These are phyloP conservation scores for Dendrolimus houi DNA, from an alignment of 2,888 invertebrate genomes.

Conservation along the genomic window DNA sequence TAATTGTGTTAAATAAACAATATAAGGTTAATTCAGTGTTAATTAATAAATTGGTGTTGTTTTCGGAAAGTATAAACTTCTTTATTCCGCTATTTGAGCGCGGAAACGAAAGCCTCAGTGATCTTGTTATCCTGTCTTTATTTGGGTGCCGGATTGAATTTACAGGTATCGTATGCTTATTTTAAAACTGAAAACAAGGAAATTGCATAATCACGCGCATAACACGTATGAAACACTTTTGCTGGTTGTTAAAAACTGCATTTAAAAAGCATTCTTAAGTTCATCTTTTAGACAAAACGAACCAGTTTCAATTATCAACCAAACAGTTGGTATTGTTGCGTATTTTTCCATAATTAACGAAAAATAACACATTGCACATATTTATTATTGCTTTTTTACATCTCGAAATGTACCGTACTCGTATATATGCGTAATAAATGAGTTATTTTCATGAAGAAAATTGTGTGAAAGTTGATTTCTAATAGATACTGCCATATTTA, in stretches of 20 bases:
- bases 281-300: no score
- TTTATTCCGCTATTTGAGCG: neutral
- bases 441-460: neutral
- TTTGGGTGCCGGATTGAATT: constrained; percentile 40
- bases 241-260: no score
- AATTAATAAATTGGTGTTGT: neutral
- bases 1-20: constrained; percentile 58
- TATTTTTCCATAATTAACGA: neutral
- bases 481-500: neutral
- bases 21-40: constrained; percentile 8
- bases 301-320: no score
- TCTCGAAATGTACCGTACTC: no score
- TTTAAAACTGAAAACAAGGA: neutral
- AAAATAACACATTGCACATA: neutral
- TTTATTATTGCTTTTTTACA: no score
- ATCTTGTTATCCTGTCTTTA: constrained; percentile 58
- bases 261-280: no score
- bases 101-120: constrained; percentile 26
- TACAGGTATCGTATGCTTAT: neutral
- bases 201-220: neutral
- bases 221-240: no score
- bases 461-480: neutral
- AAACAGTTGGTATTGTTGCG: neutral
- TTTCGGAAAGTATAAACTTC: neutral
- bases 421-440: no score